These are phyloP conservation scores for Mormyrus iriodes DNA, from an alignment of 2,113 vertebrate species.

Conservation along the genomic window DNA sequence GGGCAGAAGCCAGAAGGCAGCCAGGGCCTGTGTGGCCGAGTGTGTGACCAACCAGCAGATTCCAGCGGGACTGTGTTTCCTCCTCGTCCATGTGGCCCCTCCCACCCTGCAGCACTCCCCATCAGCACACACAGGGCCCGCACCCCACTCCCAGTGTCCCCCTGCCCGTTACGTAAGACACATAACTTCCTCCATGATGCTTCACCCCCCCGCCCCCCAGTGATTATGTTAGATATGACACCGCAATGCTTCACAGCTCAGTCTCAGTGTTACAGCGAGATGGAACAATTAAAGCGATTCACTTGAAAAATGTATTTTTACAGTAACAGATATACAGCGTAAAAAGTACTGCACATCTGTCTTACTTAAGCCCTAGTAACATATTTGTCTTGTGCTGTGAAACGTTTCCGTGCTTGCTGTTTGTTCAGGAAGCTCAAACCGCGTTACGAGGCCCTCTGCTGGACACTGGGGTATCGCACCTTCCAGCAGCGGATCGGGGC, in stretches of 20 bases:
- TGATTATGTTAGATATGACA: background rate
- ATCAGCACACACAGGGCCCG: background rate
- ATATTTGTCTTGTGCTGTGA: background rate
- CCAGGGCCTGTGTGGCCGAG: background rate
- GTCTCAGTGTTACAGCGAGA: background rate
- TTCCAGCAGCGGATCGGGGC: background rate
- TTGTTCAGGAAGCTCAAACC: conserved; percentile 32
- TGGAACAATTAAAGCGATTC: background rate
- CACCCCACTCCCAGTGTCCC: background rate
- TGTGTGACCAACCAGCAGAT: background rate
- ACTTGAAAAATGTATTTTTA: background rate
- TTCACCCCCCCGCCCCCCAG: background rate
- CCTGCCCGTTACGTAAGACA: background rate
- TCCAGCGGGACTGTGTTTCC: background rate
- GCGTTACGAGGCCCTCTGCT: conserved; percentile 97
- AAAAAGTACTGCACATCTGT: background rate
- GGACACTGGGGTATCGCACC: conserved; percentile 56
- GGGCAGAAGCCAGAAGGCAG: background rate
- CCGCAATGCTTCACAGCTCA: background rate
- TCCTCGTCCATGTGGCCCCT: background rate
- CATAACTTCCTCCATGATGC: background rate
- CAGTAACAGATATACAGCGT: background rate
- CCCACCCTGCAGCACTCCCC: background rate
- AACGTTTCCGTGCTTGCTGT: background rate
- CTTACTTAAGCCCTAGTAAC: background rate